Percentiles rank a stretch among this genome's conserved stretches.
Conservation (phyloP, 2,888 invertebrate species). For the Eupithecia tripunctaria region DNA sequence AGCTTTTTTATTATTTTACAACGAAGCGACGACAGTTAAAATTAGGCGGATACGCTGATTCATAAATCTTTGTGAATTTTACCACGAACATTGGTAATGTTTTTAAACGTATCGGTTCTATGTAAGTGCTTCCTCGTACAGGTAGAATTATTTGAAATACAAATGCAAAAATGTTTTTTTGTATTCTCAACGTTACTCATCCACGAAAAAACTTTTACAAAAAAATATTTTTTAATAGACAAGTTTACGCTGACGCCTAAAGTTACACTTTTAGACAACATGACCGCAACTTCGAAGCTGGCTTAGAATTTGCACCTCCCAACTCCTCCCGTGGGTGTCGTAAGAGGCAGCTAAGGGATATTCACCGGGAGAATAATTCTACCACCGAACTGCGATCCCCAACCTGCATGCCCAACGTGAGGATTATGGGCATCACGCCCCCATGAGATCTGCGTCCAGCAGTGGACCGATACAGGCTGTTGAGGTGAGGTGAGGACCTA, state of each 20-base stretch:
- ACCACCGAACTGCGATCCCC: no score
- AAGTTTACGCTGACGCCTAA: background rate
- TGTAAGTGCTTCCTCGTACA: background rate
- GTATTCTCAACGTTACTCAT: background rate
- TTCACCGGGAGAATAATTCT: no score
- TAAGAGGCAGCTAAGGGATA: no score
- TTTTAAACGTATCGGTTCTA: background rate
- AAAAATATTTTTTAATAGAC: no score
- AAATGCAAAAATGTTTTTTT: background rate
- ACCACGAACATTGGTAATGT: conserved; percentile 3
- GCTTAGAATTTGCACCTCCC: no score
- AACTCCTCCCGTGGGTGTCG: no score
- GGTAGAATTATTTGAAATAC: background rate
- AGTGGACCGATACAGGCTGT: no score
- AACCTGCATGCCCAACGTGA: no score
- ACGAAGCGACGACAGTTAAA: conserved; percentile 35
- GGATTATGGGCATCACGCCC: no score
- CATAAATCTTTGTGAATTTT: conserved; percentile 16
- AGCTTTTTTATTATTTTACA: conserved; percentile 44
- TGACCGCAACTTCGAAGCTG: background rate
- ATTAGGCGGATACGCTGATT: conserved; percentile 20
- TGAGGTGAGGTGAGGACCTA: no score
- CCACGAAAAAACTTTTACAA: background rate
- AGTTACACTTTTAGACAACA: background rate
- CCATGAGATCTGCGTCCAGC: no score